Evolutionary conservation across 1,140 invertebrate species (phyloP), one percentile per base, ranked within the genome.

Genomic region (Trichomalopsis sarcophagae): DNA sequence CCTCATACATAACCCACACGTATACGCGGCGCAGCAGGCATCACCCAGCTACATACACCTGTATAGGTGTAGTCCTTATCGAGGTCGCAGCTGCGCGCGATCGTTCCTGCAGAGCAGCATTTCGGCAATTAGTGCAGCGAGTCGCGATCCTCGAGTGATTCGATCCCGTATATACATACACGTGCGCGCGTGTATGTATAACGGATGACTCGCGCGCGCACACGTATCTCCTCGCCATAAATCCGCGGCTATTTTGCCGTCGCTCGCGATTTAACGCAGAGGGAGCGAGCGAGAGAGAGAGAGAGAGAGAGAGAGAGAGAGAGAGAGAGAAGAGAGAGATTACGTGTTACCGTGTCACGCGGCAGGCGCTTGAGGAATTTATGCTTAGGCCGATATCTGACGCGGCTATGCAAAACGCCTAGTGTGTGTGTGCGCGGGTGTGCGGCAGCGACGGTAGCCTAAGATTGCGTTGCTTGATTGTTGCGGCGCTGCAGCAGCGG

Each of bases 351-450:
- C 88, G 87, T 90, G 91, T 89, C 90, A 90, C 88, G 87, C 86
- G 68, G 84, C 81, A 62, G 55, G 55, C 81, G 75, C 62, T 89
- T 90, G 91, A 91, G 89, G 90, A 90, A 91, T 91, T 91, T 91
- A 91, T 91, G 91, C 89, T 89, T 89, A 89, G 88, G 87, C 88
- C 87, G 90, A 91, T 91, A 91, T 91, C 89, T 90, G 88, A 81
- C 87, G 23, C 75, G 87, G 88, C 90, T 91, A 91, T 90, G 88
- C 89, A 90, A 90, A 90, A 83, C 87, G 88, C 21, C 55, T n/a
- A 62, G 55, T 17, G 47, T 50, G 47, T 17, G 13, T 55, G 4
- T 55, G 50, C 2, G 55, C n/a, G 7, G 6, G 21, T n/a, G 55
- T 62, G 55, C 0, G 3, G 17, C 17, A 88, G 86, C 87, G 79